A percentile compares a stretch with the other conserved stretches of the same genome.
These are phyloP conservation scores for Nannoperca obscura DNA, from an alignment of 2,797 vertebrate species.

Conservation along the genomic window DNA sequence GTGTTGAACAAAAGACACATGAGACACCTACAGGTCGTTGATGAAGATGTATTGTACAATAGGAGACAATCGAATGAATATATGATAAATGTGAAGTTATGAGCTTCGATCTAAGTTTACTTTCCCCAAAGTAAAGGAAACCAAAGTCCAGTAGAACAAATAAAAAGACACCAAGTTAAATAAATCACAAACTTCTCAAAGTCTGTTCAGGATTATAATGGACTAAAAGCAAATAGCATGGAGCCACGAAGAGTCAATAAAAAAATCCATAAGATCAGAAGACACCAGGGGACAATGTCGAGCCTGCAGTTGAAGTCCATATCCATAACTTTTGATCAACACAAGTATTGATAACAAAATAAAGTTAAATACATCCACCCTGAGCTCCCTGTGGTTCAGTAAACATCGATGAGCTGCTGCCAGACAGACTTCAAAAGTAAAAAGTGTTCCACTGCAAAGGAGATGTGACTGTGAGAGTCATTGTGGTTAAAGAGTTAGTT, in stretches of 20 bases:
- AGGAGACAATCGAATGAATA: too few relatives aligned
- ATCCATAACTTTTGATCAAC: constrained; percentile 17
- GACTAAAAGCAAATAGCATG: background rate
- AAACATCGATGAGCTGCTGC: background rate
- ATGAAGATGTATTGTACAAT: too few relatives aligned
- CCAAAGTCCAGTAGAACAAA: background rate
- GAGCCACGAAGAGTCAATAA: background rate
- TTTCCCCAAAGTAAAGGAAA: background rate
- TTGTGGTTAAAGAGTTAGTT: too few relatives aligned
- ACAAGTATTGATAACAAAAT: background rate
- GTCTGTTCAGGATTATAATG: background rate
- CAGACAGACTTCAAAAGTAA: background rate
- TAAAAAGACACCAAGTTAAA: background rate
- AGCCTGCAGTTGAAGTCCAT: constrained; percentile 12
- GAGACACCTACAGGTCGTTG: too few relatives aligned
- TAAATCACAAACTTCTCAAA: too few relatives aligned
- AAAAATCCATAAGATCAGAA: background rate
- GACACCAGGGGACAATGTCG: constrained; percentile 4
- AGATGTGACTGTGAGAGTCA: background rate
- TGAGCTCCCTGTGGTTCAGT: constrained; percentile 12
- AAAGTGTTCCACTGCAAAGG: background rate
- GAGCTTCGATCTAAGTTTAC: too few relatives aligned
- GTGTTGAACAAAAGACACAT: too few relatives aligned
- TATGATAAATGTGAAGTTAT: too few relatives aligned
- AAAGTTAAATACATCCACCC: background rate